Evolutionary conservation across 2,113 vertebrate species (phyloP), one percentile per base, ranked within the genome.

Genomic region (Syngnathus floridae): DNA sequence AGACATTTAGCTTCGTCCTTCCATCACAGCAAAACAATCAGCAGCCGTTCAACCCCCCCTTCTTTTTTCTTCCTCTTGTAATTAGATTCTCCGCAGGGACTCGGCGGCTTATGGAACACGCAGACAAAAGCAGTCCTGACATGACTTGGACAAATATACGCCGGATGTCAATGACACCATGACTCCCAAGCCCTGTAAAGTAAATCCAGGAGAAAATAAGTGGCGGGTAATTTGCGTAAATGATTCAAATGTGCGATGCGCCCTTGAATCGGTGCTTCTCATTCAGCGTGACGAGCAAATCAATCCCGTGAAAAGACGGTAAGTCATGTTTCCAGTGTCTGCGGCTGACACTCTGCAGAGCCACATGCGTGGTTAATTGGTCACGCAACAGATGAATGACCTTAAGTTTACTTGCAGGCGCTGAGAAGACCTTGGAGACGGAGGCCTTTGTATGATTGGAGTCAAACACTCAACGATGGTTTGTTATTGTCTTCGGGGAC

Each of bases 91-190:
- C 84, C 79, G 77, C 73, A n/a, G 74, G 81, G 81, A 87, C 78
- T 61, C 57, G 8, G 72, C 26, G 38, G 80, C 76, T 83, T 81
- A 76, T 69, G 66, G 76, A 83, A 78, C 70, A 67, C 65, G 71
- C 80, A 73, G 75, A 74, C 73, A 4, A 78, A 75, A 82, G 77
- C 6, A 77, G 82, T 82, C 82, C 68, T 76, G 83, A 79, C 73
- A 80, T 82, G 82, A 82, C 70, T 86, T 83, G 86, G 73, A 72
- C 76, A 81, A 83, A 80, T 65, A 76, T 82, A 79, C 41, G 77
- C 83, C 73, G 78, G 71, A 82, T 85, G 83, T 86, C 82, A 86
- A 72, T 86, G 83, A 83, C 84, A 84, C 82, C 41, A 79, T 71
- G 74, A 82, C 74, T 78, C 58, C 12, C 62, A 77, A 12, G 26